A percentile compares a stretch with the other conserved stretches of the same genome.
Conservation (phyloP, 2,797 vertebrate genomes). For the Acropternis orthonyx region DNA sequence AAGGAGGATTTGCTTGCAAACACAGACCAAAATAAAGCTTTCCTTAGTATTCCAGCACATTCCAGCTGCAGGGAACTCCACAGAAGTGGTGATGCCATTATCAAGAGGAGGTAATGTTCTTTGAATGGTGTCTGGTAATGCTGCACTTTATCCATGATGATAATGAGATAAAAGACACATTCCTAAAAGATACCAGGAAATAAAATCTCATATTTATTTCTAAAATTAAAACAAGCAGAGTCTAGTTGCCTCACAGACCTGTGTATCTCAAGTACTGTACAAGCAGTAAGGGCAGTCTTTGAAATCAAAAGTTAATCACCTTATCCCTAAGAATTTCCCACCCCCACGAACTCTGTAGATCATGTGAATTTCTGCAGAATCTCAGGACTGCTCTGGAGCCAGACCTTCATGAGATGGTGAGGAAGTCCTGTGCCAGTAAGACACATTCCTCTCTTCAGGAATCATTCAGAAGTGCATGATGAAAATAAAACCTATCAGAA, state of each 20-base stretch:
- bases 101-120: neutral
- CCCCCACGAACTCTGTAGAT: neutral
- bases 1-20: conserved; percentile 3
- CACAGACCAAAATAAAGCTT: neutral
- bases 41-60: neutral
- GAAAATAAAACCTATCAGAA: neutral
- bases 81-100: neutral
- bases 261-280: neutral
- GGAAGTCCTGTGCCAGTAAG: neutral
- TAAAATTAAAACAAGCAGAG: neutral
- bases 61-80: neutral
- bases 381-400: neutral
- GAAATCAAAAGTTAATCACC: neutral
- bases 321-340: neutral
- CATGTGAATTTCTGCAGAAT: neutral
- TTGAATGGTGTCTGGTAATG: neutral
- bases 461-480: neutral
- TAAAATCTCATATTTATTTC: neutral
- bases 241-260: neutral
- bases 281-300: neutral
- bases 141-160: neutral
- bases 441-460: neutral
- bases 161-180: neutral
- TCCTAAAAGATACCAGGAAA: neutral
- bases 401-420: neutral